These are phyloP conservation scores for Diloba caeruleocephala DNA, from an alignment of 2,888 invertebrate genomes.

Conservation along the genomic window DNA sequence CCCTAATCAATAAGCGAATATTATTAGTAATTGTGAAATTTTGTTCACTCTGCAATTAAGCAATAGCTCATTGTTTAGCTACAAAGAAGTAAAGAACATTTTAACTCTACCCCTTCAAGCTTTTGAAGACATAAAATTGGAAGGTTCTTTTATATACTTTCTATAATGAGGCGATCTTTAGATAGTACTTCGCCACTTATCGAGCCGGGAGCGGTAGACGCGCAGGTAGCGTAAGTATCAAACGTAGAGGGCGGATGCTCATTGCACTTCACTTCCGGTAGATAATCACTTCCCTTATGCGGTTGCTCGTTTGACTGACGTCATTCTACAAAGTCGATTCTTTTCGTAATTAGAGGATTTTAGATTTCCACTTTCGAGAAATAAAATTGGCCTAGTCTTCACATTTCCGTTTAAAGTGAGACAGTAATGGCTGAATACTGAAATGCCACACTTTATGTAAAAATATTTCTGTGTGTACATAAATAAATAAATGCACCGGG, in stretches of 20 bases:
- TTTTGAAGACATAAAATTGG: neutral
- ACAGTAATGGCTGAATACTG: no score
- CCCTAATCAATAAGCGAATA: no score
- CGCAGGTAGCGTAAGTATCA: slow-evolving; percentile 36
- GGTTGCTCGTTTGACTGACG: slow-evolving; percentile 41
- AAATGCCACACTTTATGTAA: no score
- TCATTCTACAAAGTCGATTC: slow-evolving; percentile 21
- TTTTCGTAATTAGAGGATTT: slow-evolving; percentile 11
- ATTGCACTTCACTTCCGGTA: slow-evolving; percentile 67
- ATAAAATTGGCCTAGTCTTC: no score
- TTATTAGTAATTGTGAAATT: no score
- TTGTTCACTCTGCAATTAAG: no score
- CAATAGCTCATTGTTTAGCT: no score
- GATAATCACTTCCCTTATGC: slow-evolving; percentile 73
- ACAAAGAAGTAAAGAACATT: no score
- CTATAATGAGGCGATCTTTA: neutral
- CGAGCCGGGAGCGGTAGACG: slow-evolving; percentile 8
- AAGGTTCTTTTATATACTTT: neutral
- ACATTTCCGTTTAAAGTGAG: no score
- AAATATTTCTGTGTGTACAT: no score
- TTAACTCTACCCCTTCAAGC: no score
- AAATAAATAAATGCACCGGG: no score
- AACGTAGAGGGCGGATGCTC: slow-evolving; percentile 55
- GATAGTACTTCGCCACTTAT: slow-evolving; percentile 21
- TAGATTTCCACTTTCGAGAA: neutral